These are phyloP conservation scores for Toxonevra muliebris DNA, from an alignment of 2,888 invertebrate genomes.

Conservation along the genomic window DNA sequence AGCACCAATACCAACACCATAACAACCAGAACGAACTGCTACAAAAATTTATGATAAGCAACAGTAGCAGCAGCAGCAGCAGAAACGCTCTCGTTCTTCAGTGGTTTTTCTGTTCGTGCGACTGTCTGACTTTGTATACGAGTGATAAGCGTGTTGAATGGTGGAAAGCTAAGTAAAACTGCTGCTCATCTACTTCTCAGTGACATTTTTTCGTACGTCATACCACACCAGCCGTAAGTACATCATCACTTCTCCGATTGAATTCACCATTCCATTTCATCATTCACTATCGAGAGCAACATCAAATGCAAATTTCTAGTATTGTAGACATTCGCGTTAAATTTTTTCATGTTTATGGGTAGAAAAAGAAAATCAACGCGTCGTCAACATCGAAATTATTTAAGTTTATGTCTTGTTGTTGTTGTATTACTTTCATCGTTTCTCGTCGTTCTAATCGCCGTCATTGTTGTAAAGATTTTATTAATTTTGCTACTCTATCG, in stretches of 20 bases:
- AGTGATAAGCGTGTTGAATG: conserved; percentile 13
- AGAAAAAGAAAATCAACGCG: conserved; percentile 64
- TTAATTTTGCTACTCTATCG: conserved; percentile 57
- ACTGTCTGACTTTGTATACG: not conserved
- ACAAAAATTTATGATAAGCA: too few relatives aligned
- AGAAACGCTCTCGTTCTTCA: conserved; percentile 7
- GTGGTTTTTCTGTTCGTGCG: conserved; percentile 21
- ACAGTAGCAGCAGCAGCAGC: not conserved
- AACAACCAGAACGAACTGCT: not conserved
- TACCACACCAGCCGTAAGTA: not conserved
- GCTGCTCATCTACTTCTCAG: not conserved
- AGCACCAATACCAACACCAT: not conserved
- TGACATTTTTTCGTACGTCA: not conserved
- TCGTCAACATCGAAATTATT: conserved; percentile 64
- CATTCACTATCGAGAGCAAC: not conserved
- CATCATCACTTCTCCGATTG: too few relatives aligned
- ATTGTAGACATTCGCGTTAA: conserved; percentile 30
- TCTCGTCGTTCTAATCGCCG: conserved; percentile 48
- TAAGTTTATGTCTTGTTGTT: conserved; percentile 63
- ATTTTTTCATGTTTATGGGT: conserved; percentile 59
- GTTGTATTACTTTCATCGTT: conserved; percentile 48
- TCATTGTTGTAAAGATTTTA: conserved; percentile 50
- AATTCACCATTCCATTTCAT: not conserved
- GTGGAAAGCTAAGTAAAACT: not conserved
- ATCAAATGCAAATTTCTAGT: conserved; percentile 13